These are phyloP conservation scores for Mythimna impura DNA, from an alignment of 2,888 invertebrate species.

Conservation along the genomic window DNA sequence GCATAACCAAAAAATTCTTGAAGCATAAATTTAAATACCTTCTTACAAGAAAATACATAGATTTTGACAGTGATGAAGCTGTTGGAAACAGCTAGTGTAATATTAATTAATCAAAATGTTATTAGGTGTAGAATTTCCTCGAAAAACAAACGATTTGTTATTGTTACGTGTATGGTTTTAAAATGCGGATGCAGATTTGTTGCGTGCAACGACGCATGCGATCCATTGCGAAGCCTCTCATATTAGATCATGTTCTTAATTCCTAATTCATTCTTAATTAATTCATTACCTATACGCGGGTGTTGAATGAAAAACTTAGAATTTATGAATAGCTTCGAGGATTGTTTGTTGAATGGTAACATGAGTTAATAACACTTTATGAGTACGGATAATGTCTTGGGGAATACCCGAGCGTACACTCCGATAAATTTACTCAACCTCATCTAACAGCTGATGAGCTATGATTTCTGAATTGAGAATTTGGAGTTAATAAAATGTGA, in stretches of 20 bases:
- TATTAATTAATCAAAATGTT: constrained; percentile 49
- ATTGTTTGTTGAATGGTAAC: constrained; percentile 18
- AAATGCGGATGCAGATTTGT: constrained; percentile 72
- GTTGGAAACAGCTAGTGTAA: constrained; percentile 28
- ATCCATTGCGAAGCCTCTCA: constrained; percentile 43
- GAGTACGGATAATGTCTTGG: constrained; percentile 4
- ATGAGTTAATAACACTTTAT: constrained; percentile 19
- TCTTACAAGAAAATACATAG: constrained; percentile 17
- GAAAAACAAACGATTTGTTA: constrained; percentile 70
- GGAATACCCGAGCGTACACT: constrained; percentile 6
- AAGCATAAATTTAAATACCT: constrained; percentile 21
- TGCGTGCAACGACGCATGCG: constrained; percentile 53
- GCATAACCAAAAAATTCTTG: not conserved
- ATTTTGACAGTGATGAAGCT: constrained; percentile 32
- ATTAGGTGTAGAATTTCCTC: constrained; percentile 67
- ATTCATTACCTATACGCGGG: constrained; percentile 32
- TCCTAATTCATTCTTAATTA: constrained; percentile 44
- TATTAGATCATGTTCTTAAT: constrained; percentile 61
- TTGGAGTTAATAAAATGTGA: not conserved
- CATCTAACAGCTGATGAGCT: not conserved
- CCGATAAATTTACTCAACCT: not conserved
- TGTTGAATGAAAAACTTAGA: constrained; percentile 36
- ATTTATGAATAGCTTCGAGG: constrained; percentile 19
- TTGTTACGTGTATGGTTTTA: constrained; percentile 69
- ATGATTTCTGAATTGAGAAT: not conserved